Conservation (phyloP, 64 coral and sea anemone genomes). For the Actinia tenebrosa region DNA sequence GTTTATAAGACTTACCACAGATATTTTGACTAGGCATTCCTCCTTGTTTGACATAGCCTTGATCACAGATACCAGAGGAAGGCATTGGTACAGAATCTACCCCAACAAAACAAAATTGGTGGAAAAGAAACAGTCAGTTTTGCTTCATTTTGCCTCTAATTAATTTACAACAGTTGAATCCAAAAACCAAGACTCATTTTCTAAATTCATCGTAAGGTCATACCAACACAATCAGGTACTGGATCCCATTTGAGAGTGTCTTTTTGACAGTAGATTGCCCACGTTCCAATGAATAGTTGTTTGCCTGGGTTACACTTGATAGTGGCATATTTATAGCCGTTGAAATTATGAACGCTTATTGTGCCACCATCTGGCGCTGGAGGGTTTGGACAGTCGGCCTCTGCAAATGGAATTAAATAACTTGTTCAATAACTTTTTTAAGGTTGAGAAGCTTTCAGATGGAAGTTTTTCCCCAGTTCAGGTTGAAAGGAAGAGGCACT, state of each 20-base stretch:
- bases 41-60: not conserved
- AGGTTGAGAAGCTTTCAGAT: not conserved
- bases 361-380: conserved; percentile 13
- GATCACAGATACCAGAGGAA: not conserved
- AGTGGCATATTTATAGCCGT: not conserved
- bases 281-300: not conserved
- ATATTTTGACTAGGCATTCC: not conserved
- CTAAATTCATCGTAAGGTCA: not conserved
- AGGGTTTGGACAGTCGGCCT: conserved; percentile 13
- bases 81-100: not conserved
- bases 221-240: conserved; percentile 51
- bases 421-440: no score
- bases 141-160: not conserved
- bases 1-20: not conserved
- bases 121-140: not conserved
- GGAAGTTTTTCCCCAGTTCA: no score
- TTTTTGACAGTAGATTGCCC: not conserved
- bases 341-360: not conserved
- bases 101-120: not conserved
- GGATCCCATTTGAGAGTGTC: not conserved
- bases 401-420: conserved; percentile 1
- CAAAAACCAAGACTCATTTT: not conserved
- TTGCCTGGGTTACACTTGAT: conserved; percentile 5
- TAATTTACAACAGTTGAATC: not conserved
- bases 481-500: no score